These are phyloP conservation scores for Drosophila micromelanica DNA, from an alignment of 1,140 invertebrate species.

Conservation along the genomic window DNA sequence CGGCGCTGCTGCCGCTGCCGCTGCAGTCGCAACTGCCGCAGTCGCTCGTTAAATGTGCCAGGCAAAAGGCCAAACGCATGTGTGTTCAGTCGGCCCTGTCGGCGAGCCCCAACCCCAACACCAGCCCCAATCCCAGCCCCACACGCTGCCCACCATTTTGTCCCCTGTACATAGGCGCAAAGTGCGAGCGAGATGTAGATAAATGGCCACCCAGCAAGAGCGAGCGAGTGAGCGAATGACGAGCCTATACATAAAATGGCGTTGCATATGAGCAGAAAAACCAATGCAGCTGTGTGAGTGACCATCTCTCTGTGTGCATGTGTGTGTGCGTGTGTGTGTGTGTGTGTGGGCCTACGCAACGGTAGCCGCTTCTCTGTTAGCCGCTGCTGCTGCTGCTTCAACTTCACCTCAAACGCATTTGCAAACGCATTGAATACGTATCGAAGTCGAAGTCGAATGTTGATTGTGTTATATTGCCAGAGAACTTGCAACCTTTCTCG, in stretches of 20 bases:
- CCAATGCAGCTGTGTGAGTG: conserved; percentile 41
- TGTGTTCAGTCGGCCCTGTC: conserved; percentile 56
- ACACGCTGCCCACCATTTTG: conserved; percentile 17
- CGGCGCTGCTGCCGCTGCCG: conserved; percentile 34
- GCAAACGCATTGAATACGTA: conserved; percentile 79
- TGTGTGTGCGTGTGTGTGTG: conserved; percentile 14
- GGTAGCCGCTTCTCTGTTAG: conserved; percentile 48
- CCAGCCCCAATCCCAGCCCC: not conserved
- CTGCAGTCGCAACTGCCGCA: conserved; percentile 25
- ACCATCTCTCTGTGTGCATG: conserved; percentile 12
- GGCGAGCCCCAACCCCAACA: conserved; percentile 7
- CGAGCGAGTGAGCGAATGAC: conserved; percentile 46
- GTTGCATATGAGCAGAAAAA: conserved; percentile 63
- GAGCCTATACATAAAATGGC: conserved; percentile 70
- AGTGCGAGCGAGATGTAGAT: conserved; percentile 23
- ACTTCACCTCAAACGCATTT: conserved; percentile 51
- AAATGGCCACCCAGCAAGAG: conserved; percentile 16
- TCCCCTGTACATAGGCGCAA: conserved; percentile 33
- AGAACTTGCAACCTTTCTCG: not conserved
- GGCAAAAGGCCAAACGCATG: conserved; percentile 81
- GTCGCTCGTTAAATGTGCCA: conserved; percentile 71
- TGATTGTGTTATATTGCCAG: conserved; percentile 79
- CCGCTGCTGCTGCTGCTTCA: conserved; percentile 12
- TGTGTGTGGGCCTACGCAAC: conserved; percentile 54
- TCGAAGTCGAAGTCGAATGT: conserved; percentile 72